Base-by-base conservation (phyloP, 2,113 vertebrate genomes). In the Xerus inauris region DNA sequence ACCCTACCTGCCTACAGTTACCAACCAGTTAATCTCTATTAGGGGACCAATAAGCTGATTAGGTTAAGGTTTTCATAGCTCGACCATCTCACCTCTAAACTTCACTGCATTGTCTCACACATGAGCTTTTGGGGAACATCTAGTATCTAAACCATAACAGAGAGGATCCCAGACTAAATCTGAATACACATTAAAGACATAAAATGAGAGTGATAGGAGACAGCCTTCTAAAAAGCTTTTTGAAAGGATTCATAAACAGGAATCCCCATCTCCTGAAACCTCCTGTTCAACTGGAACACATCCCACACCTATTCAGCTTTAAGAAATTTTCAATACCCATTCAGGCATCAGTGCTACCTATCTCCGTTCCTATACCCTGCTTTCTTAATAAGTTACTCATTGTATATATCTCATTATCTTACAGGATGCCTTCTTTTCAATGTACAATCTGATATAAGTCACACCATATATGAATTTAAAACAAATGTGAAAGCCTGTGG, bases 381-480 rank as follows among this genome's bases (percentile, higher is more conserved):
- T 89, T 84, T 90, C 64, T 79, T 65, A 35, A 85, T 49, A 17
- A 28, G 10, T 2, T 89, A 17, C 30, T 97, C 49, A 76, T 16
- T 93, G 0, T 69, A 75, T 45, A 42, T 85, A 59, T 49, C 47
- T 87, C 49, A 67, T 38, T 67, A 57, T 51, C 75, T 89, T 57
- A 75, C 11, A 69, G 32, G 24, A 85, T 54, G 22, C 16, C 47
- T 51, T 16, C 90, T 87, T 49, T 59, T 85, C 80, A 72, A 89
- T 73, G 54, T 13, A 69, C 38, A 83, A 82, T 35, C 38, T 89
- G n/a, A 35, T 14, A 96, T 69, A 95, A 85, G 91, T 84, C 26
- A 89, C 51, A 83, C 28, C 11, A 87, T 35, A 19, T 95, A 54
- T 51, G 10, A 80, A 28, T 89, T 93, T 84, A 77, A 97, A 95